These are phyloP conservation scores for Prietella phreatophila DNA, from an alignment of 2,113 vertebrate genomes.

Conservation along the genomic window DNA sequence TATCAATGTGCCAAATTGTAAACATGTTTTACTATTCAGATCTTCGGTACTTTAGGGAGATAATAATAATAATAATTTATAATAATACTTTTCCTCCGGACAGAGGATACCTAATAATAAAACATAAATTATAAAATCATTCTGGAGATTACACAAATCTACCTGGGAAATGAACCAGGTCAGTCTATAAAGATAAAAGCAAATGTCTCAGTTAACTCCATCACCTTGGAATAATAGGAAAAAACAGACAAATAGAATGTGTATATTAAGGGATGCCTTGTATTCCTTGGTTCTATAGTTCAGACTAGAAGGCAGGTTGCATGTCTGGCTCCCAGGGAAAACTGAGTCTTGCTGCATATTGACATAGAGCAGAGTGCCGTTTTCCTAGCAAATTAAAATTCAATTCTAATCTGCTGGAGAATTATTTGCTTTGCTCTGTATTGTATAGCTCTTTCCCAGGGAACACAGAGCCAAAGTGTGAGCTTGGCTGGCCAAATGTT, in stretches of 20 bases:
- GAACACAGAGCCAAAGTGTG: neutral
- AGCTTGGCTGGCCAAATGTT: neutral
- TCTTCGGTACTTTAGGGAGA: too few species aligned
- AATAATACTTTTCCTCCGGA: too few species aligned
- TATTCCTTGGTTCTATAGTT: conserved; percentile 23
- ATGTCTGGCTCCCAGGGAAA: conserved; percentile 34
- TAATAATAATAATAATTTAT: too few species aligned
- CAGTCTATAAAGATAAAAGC: conserved; percentile 22
- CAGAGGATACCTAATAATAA: neutral
- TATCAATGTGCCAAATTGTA: too few species aligned
- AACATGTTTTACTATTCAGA: too few species aligned
- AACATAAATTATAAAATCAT: neutral
- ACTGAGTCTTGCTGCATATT: conserved; percentile 43
- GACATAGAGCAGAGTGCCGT: conserved; percentile 38
- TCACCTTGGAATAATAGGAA: conserved; percentile 29
- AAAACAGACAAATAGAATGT: conserved; percentile 13
- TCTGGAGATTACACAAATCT: conserved; percentile 8
- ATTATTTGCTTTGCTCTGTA: conserved; percentile 49
- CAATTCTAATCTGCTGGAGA: conserved; percentile 55
- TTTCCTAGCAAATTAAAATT: conserved; percentile 57
- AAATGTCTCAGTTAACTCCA: conserved; percentile 44
- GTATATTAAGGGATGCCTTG: neutral
- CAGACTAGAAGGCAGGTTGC: conserved; percentile 34
- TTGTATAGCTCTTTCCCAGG: conserved; percentile 37
- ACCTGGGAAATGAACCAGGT: conserved; percentile 1